A percentile compares a stretch with the other conserved stretches of the same genome.
Evolutionary conservation across 2,797 vertebrate genomes (phyloP).

Genomic region (Oceanodroma leucorhoa): DNA sequence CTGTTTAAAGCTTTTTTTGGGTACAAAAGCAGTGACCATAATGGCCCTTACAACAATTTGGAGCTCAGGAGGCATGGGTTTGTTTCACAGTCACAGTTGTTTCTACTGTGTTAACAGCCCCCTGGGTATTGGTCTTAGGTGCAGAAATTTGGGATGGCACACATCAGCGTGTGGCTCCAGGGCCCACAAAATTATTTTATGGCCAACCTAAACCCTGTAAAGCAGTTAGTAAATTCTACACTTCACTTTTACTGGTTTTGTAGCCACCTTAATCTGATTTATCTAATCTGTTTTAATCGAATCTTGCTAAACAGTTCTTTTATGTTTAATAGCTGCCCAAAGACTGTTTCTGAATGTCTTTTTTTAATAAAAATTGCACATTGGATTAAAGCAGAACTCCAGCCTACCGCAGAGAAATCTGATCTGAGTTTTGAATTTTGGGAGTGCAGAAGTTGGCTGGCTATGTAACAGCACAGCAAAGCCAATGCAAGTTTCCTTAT

Average conservation of each 20-base stretch:
- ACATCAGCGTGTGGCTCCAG: neutral
- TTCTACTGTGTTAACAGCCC: neutral
- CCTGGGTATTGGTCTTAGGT: neutral
- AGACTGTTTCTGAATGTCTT: neutral
- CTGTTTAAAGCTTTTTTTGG: neutral
- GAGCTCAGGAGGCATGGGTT: neutral
- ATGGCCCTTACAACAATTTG: neutral
- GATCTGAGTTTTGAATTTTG: neutral
- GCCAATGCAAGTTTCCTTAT: neutral
- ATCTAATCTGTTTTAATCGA: neutral
- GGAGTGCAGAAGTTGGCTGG: neutral
- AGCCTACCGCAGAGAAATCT: neutral
- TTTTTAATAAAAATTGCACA: neutral
- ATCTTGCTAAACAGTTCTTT: neutral
- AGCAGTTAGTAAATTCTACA: neutral
- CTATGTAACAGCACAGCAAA: neutral
- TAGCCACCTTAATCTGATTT: neutral
- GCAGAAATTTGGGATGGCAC: neutral
- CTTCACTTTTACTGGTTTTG: neutral
- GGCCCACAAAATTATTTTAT: neutral
- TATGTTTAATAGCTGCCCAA: neutral
- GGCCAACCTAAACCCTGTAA: neutral
- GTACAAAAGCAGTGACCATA: neutral
- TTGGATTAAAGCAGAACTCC: neutral
- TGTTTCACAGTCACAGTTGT: neutral